These are phyloP conservation scores for Athrips mouffetella DNA, from an alignment of 2,888 invertebrate genomes.

Conservation along the genomic window DNA sequence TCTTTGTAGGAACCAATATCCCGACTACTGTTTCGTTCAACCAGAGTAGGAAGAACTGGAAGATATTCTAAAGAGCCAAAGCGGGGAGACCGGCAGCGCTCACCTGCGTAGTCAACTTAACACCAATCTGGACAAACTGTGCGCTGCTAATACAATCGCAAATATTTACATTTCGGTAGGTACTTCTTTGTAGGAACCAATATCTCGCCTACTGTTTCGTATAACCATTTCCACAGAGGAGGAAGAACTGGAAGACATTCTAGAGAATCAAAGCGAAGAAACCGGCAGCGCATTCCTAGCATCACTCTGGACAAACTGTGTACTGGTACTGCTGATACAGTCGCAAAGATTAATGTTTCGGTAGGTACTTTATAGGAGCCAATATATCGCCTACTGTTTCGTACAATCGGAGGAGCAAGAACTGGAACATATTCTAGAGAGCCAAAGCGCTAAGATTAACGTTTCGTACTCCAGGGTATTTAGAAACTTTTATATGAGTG, in stretches of 20 bases:
- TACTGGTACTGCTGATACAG: no score
- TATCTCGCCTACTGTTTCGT: constrained; percentile 58
- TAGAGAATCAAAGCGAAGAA: constrained; percentile 46
- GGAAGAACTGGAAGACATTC: constrained; percentile 58
- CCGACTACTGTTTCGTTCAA: constrained; percentile 54
- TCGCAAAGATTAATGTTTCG: background rate
- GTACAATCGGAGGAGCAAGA: constrained; percentile 52
- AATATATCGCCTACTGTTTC: constrained; percentile 56
- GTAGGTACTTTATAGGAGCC: constrained; percentile 55
- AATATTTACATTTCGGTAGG: constrained; percentile 9
- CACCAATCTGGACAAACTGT: constrained; percentile 49
- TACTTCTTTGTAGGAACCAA: constrained; percentile 58
- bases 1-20: constrained; percentile 62
- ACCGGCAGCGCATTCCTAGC: constrained; percentile 35
- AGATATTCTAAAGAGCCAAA: constrained; percentile 54
- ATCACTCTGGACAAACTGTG: constrained; percentile 51
- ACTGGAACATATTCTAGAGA: constrained; percentile 54
- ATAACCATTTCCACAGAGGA: constrained; percentile 52
- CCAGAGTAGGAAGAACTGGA: constrained; percentile 52
- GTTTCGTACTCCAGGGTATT: no score
- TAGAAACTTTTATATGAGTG: no score
- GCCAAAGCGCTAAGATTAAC: constrained; percentile 45
- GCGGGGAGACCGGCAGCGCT: constrained; percentile 39
- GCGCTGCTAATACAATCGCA: no score
- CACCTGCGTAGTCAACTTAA: constrained; percentile 47